Evolutionary conservation across 1,140 invertebrate genomes (phyloP), one percentile per base, ranked within the genome.

Genomic region (Calliphora vicina): DNA sequence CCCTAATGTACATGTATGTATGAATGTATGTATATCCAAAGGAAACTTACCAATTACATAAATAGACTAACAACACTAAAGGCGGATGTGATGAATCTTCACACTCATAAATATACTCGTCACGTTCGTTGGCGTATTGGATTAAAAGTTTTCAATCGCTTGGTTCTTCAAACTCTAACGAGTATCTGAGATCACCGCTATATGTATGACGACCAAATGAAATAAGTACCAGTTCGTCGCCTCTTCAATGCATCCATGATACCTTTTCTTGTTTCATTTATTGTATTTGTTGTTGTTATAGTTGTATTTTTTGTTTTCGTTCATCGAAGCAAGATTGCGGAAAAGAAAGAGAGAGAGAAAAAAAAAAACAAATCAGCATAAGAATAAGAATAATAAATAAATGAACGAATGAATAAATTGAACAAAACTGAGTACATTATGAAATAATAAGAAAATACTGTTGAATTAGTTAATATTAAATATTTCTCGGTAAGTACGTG

Each of bases 1-100:
- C n/a, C n/a, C 45, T 3, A 5, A 35, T 45, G 35, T 78, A 17
- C n/a, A 15, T 43, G 35, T 27, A 12, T 43, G 42, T 50, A n/a
- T 74, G 27, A n/a, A 2, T 74, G 29, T 45, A 43, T 45, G 45
- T 50, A 50, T 50, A 27, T 78, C 35, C 17, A 43, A 23, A 23
- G 20, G 72, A 15, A 80, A 80, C 94, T 93, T 89, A 96, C 95
- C 95, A 88, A 95, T 94, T 86, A 96, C 95, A 85, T 81, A 96
- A 93, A 89, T 94, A 93, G 57, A 96, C 93, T 86, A 94, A 92
- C 86, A 94, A 92, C 82, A 95, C 94, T 83, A 95, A 91, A 78
- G 95, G 95, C 13, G 95, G 95, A 91, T 96, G 94, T 42, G 94
- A 94, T 43, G 94, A 96, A 85, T 96, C 94, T 92, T 96, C 95